Evolutionary conservation across 2,113 vertebrate genomes (phyloP).

Genomic region (Clarias batrachus): DNA sequence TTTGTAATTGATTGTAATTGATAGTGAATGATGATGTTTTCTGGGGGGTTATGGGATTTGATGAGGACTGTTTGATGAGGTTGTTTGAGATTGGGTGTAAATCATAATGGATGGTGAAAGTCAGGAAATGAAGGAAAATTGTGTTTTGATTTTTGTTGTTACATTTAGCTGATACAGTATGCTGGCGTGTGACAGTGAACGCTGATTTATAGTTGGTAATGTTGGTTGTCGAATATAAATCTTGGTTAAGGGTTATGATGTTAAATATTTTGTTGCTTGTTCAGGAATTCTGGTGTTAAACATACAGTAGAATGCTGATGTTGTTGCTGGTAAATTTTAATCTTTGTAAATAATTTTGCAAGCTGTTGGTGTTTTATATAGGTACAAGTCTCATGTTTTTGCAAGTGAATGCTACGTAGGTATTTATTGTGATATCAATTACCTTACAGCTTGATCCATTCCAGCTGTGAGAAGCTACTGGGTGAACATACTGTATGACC

Average conservation of each 20-base stretch:
- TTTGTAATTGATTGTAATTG: no score
- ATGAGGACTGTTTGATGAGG: no score
- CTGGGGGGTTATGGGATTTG: no score
- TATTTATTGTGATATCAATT: conserved; percentile 64
- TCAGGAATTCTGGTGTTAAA: no score
- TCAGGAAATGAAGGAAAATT: neutral
- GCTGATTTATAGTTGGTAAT: neutral
- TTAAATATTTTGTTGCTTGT: neutral
- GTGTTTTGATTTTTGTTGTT: neutral
- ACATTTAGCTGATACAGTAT: neutral
- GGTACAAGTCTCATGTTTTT: neutral
- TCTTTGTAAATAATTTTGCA: neutral
- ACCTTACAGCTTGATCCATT: conserved; percentile 71
- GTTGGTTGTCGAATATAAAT: neutral
- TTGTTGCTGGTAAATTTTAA: neutral
- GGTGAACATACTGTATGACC: conserved; percentile 71
- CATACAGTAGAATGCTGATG: neutral
- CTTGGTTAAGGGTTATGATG: neutral
- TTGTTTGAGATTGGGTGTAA: neutral
- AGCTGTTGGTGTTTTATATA: neutral
- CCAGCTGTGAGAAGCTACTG: conserved; percentile 58
- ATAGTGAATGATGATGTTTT: no score
- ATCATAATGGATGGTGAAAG: neutral
- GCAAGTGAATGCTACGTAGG: neutral
- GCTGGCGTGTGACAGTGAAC: neutral